Evolutionary conservation across 2,113 vertebrate species (phyloP).

Genomic region (Chaenogobius annularis): DNA sequence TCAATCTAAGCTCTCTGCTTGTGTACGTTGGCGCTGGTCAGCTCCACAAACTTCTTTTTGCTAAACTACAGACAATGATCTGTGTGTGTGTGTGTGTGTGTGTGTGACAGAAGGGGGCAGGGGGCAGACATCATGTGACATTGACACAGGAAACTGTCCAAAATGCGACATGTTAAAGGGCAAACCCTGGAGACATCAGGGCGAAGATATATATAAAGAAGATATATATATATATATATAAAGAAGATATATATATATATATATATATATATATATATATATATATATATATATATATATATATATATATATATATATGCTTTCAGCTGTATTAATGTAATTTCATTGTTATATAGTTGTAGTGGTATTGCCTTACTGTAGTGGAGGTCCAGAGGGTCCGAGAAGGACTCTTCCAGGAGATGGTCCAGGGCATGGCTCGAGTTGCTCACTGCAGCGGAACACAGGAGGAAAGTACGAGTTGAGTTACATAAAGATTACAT

Average conservation of each 20-base stretch:
- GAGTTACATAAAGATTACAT: not conserved
- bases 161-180: conserved; percentile 16
- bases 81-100: not conserved
- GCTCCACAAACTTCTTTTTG: not conserved
- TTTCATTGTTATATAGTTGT: not conserved
- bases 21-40: conserved; percentile 11
- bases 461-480: not conserved
- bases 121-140: conserved; percentile 51
- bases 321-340: not conserved
- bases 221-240: too few relatives aligned
- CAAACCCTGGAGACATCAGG: conserved; percentile 24
- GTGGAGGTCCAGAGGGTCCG: conserved; percentile 47
- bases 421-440: conserved; percentile 54
- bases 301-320: too few relatives aligned
- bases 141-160: conserved; percentile 46
- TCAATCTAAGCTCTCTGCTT: not conserved
- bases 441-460: conserved; percentile 61
- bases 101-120: conserved; percentile 9
- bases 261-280: too few relatives aligned
- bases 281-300: too few relatives aligned
- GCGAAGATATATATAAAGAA: conserved; percentile 27
- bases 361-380: conserved; percentile 55
- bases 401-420: conserved; percentile 50
- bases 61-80: conserved; percentile 11
- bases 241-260: too few relatives aligned